phyloP scores from a whole-genome alignment of 2,888 invertebrate species.

The Clanis bilineata region DNA sequence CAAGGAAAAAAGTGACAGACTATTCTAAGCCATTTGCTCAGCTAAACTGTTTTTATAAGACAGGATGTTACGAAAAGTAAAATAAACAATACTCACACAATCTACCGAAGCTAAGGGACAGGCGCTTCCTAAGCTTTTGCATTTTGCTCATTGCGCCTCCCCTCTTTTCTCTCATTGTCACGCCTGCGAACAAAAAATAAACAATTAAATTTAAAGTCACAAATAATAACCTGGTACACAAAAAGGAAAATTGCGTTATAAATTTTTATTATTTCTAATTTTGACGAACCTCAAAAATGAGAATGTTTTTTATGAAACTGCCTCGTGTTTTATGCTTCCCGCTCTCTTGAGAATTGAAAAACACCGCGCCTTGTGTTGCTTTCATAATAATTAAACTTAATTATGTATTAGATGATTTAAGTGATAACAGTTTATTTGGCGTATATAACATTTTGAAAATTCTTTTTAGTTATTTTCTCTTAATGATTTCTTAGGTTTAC shows the following conservation, averaged over 20 bases:
- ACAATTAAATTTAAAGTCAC: slow-evolving; percentile 26
- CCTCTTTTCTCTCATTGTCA: slow-evolving; percentile 96
- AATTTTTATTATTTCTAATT: neutral
- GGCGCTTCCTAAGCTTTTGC: slow-evolving; percentile 96
- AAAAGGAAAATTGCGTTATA: neutral
- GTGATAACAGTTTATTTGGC: too few species aligned
- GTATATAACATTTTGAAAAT: neutral
- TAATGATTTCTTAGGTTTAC: too few species aligned
- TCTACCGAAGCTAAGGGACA: slow-evolving; percentile 98
- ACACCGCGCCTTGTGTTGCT: neutral
- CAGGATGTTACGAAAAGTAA: neutral
- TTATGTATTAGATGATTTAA: too few species aligned
- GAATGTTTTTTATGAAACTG: neutral
- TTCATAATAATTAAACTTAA: neutral
- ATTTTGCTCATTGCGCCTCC: slow-evolving; percentile 94
- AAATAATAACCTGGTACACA: neutral
- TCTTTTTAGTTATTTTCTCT: too few species aligned
- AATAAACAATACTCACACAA: slow-evolving; percentile 89
- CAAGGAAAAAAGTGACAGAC: too few species aligned
- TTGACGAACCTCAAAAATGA: neutral
- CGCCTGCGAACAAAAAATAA: slow-evolving; percentile 82
- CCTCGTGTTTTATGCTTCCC: neutral
- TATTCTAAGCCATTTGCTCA: too few species aligned
- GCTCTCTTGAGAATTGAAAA: neutral
- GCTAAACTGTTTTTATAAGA: too few species aligned